These are phyloP conservation scores for Daubentonia madagascariensis DNA, from an alignment of 2,113 vertebrate genomes.

Conservation along the genomic window DNA sequence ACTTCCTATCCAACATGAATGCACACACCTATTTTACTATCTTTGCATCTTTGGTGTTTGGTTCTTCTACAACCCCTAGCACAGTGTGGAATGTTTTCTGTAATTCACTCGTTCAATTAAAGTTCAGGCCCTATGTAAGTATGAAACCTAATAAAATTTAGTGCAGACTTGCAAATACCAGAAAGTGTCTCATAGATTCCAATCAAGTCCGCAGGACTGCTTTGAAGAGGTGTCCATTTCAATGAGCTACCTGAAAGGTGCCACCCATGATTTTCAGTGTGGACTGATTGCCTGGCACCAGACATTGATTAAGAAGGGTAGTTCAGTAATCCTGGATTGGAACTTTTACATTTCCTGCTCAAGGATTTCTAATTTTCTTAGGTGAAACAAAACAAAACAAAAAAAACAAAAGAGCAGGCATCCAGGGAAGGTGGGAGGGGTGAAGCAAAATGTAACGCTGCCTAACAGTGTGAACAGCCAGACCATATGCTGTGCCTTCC, in stretches of 20 bases:
- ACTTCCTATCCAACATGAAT: not conserved
- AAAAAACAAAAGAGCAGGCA: not conserved
- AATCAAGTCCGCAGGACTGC: not conserved
- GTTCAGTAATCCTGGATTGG: not conserved
- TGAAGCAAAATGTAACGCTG: not conserved
- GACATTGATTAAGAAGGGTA: not conserved
- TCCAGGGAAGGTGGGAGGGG: not conserved
- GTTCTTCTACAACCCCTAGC: not conserved
- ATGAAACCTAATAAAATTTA: not conserved
- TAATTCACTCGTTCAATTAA: not conserved
- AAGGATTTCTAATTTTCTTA: not conserved
- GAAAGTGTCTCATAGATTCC: not conserved
- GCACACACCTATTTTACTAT: not conserved
- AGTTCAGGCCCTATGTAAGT: not conserved
- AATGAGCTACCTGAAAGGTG: not conserved
- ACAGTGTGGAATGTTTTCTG: not conserved
- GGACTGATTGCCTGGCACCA: too few relatives aligned
- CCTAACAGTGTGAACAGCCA: not conserved
- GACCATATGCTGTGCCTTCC: not conserved
- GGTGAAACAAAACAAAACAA: not conserved
- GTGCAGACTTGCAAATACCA: not conserved
- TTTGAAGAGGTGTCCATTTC: not conserved
- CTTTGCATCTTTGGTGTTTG: not conserved
- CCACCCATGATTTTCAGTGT: accelerated
- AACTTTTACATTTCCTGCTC: not conserved